These are phyloP conservation scores for Fragum sueziense DNA, from an alignment of 2,888 invertebrate species.

Conservation along the genomic window DNA sequence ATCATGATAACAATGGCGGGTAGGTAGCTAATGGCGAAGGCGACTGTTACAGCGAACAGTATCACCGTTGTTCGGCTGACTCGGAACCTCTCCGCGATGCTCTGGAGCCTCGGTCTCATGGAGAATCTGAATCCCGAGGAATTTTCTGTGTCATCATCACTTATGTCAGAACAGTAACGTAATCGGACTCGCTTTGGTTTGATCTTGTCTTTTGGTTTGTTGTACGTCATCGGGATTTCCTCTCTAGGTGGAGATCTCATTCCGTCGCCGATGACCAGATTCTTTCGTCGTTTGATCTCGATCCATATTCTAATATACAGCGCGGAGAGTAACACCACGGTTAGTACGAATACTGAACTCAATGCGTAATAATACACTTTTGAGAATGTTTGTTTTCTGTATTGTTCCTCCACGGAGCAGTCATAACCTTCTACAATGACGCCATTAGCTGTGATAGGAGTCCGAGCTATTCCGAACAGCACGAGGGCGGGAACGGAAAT, in stretches of 20 bases:
- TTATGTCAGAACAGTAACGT: slow-evolving; percentile 65
- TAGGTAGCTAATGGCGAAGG: slow-evolving; percentile 62
- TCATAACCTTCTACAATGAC: slow-evolving; percentile 64
- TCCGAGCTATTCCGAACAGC: slow-evolving; percentile 68
- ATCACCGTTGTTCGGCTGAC: slow-evolving; percentile 62
- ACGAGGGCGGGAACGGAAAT: slow-evolving; percentile 67
- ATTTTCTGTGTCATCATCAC: slow-evolving; percentile 61
- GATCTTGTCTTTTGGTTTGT: slow-evolving; percentile 11
- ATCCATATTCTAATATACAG: slow-evolving; percentile 69
- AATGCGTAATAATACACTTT: slow-evolving; percentile 66
- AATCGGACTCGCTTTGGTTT: slow-evolving; percentile 48
- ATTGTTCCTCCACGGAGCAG: slow-evolving; percentile 71
- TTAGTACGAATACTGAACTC: slow-evolving; percentile 65
- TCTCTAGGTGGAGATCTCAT: slow-evolving; percentile 44
- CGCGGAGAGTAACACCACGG: slow-evolving; percentile 65
- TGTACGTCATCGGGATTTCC: slow-evolving; percentile 18
- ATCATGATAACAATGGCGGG: slow-evolving; percentile 63
- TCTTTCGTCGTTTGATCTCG: slow-evolving; percentile 57
- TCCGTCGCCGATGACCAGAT: slow-evolving; percentile 54
- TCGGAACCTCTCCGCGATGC: slow-evolving; percentile 53
- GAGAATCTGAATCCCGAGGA: slow-evolving; percentile 9
- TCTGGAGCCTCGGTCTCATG: slow-evolving; percentile 48
- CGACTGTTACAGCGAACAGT: slow-evolving; percentile 62
- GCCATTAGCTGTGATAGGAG: slow-evolving; percentile 53
- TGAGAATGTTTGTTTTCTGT: slow-evolving; percentile 62